Evolutionary conservation across 2,888 invertebrate species (phyloP), one percentile per base, ranked within the genome.

Genomic region (Ochropleura plecta): DNA sequence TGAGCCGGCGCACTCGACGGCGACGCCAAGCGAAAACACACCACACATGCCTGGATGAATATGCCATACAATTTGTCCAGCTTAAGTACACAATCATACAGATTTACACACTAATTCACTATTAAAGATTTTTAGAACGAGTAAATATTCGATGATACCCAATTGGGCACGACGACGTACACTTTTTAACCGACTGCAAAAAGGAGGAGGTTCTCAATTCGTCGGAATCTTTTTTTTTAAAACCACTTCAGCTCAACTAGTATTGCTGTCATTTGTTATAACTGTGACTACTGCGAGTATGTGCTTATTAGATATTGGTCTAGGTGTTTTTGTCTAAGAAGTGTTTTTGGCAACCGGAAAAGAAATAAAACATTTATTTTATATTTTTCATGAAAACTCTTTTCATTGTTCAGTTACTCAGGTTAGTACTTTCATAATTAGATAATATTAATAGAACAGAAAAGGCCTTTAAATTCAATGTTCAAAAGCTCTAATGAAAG

Each of bases 1-100:
- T 90, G 90, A 90, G 89, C 82, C 83, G 72, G 60, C 49, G 48
- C 48, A 12, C 75, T 79, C 70, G n/a, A 57, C 73, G 79, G 79
- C 70, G n/a, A 57, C 73, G 79, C 82, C 82, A 44, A 30, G 86
- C 83, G 49, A 73, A 82, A 73, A 85, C 72, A 60, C 16, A 14
- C 64, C 57, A 12, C 66, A 66, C 40, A 40, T 40, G 78, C 78
- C 53, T 64, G 82, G 12, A 46, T 48, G 60, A n/a, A 49, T 53
- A 66, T 51, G 72, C n/a, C 69, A 62, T 70, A 66, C 70, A 72
- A 78, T 86, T 82, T 79, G 76, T 74, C 68, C 20, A 64, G 53
- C 55, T 70, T 73, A 69, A 68, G 65, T 70, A 57, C 68, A 66
- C 66, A 73, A 20, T 55, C 55, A 63, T 74, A 73, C 30, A n/a